Evolutionary conservation across 2,797 vertebrate genomes (phyloP).

Genomic region (Epinephelus coioides): DNA sequence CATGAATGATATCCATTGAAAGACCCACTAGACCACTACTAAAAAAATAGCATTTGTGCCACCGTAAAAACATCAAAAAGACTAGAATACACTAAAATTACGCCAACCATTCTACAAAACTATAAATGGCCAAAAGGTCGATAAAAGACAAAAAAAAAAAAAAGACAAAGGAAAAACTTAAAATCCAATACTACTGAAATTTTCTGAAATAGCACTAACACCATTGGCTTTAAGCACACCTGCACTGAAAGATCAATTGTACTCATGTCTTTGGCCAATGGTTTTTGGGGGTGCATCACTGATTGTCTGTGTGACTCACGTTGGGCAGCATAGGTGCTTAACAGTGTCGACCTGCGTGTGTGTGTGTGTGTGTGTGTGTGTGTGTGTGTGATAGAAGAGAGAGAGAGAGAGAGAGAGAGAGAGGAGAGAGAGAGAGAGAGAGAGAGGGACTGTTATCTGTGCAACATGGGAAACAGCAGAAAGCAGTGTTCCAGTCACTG

Average conservation of each 20-base stretch:
- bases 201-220: not conserved
- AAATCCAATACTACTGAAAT: not conserved
- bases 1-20: conserved; percentile 9
- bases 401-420: not conserved
- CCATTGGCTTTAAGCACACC: not conserved
- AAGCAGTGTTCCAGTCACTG: conserved; percentile 68
- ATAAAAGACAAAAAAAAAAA: not conserved
- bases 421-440: too few relatives aligned
- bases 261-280: conserved; percentile 35
- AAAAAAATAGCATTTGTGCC: not conserved
- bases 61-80: not conserved
- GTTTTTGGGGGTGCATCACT: conserved; percentile 37
- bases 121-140: not conserved
- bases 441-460: conserved; percentile 50
- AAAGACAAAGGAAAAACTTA: not conserved
- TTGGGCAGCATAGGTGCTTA: conserved; percentile 33
- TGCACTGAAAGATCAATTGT: conserved; percentile 41
- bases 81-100: not conserved
- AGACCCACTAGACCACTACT: not conserved
- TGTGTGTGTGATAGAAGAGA: conserved; percentile 10
- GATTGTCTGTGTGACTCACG: conserved; percentile 44
- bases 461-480: conserved; percentile 60
- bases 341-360: conserved; percentile 25
- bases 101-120: not conserved
- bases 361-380: conserved; percentile 17